These are phyloP conservation scores for Crocodylus rhombifer DNA, from an alignment of 2,797 vertebrate genomes.

Conservation along the genomic window DNA sequence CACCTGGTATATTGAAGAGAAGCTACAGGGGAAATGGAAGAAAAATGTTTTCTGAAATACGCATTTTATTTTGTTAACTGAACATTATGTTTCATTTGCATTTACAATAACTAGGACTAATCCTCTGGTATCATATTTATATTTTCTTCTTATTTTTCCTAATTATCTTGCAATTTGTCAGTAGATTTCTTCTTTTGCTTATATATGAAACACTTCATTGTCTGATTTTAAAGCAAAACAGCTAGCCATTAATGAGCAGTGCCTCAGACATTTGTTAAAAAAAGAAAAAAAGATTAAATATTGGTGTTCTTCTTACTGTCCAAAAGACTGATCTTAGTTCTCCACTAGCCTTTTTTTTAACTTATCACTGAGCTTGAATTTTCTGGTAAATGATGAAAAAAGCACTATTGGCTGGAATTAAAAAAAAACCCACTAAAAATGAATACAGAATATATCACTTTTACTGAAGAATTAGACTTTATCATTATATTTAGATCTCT, in stretches of 20 bases:
- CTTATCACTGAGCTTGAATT: background rate
- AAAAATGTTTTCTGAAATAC: constrained; percentile 52
- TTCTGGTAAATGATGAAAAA: background rate
- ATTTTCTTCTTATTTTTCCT: constrained; percentile 63
- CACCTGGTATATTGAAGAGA: constrained; percentile 27
- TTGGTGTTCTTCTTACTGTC: background rate
- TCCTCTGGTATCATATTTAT: constrained; percentile 29
- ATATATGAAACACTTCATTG: background rate
- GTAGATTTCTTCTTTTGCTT: background rate
- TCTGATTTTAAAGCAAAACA: background rate
- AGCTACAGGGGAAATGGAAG: constrained; percentile 5
- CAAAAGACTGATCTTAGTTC: background rate
- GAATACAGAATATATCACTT: rapidly evolving
- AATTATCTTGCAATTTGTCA: background rate
- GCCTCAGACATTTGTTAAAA: background rate
- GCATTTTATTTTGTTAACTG: constrained; percentile 23
- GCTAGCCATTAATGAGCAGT: background rate
- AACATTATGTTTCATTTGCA: constrained; percentile 62
- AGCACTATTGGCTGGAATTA: background rate
- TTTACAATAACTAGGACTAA: constrained; percentile 69
- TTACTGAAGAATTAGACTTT: background rate
- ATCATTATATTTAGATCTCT: background rate
- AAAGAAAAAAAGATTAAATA: background rate
- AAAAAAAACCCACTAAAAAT: background rate
- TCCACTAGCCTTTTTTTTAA: background rate